These are phyloP conservation scores for Pseudochirops cupreus DNA, from an alignment of 2,797 vertebrate species.

Conservation along the genomic window DNA sequence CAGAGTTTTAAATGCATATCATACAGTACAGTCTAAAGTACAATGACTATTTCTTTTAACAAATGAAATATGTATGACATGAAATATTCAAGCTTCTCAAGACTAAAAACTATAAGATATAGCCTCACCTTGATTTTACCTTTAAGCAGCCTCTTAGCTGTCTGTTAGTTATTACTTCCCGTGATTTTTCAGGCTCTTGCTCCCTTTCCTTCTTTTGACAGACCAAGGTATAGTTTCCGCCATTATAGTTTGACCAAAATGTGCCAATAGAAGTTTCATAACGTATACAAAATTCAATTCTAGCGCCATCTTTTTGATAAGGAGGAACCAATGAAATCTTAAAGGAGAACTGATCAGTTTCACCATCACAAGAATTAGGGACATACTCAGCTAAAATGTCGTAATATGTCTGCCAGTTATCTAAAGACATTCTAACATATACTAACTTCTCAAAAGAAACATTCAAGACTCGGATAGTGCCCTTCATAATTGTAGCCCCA, in stretches of 20 bases:
- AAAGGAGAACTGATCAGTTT: constrained; percentile 95
- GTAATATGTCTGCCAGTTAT: constrained; percentile 92
- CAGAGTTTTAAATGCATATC: constrained; percentile 22
- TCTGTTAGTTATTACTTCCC: constrained; percentile 85
- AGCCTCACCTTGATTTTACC: constrained; percentile 90
- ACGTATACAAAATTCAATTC: constrained; percentile 95
- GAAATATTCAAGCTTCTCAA: constrained; percentile 59
- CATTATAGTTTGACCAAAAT: constrained; percentile 96
- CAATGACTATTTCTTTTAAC: constrained; percentile 45
- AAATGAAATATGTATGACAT: constrained; percentile 55
- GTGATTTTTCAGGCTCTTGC: constrained; percentile 79
- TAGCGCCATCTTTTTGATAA: constrained; percentile 88
- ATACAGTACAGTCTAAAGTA: constrained; percentile 36
- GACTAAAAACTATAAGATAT: constrained; percentile 66
- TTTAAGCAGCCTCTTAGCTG: constrained; percentile 95
- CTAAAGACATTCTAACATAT: constrained; percentile 90
- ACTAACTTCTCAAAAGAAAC: constrained; percentile 93
- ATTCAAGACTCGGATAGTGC: constrained; percentile 93
- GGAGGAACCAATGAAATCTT: constrained; percentile 91
- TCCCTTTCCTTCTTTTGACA: constrained; percentile 89
- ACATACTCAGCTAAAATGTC: constrained; percentile 94
- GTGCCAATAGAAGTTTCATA: constrained; percentile 92
- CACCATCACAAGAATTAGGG: constrained; percentile 93
- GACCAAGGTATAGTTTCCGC: constrained; percentile 93
- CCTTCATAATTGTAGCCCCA: constrained; percentile 90